Evolutionary conservation across 2,888 invertebrate genomes (phyloP), one percentile per base, ranked within the genome.

Genomic region (Acheta domesticus): DNA sequence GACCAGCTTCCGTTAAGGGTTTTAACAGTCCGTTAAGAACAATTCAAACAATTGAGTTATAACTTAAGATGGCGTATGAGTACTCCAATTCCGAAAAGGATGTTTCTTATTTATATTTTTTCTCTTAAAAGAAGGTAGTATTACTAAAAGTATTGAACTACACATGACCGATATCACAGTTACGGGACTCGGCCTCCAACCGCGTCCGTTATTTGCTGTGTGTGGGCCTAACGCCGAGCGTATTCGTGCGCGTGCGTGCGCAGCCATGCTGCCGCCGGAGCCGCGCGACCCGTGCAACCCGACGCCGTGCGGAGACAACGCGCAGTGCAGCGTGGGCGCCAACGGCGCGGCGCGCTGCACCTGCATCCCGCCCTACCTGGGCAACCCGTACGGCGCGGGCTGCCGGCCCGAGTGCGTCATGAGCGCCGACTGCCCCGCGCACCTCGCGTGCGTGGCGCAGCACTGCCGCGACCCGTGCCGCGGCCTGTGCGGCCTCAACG

Each of bases 291-390:
- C 93, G 1, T 96, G 96, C 85, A 91, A 88, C 83, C 93, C 94
- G 75, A 92, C 93, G 75, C 95, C 95, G 0, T 96, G 96, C 85
- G 96, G 94, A 21, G 93, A 93, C 84, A 96, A 96, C 85, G 92
- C 96, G 0, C 89, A 93, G 80, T 96, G 96, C 85, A 90, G 91
- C 0, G 62, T 62, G 62, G 91, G 91, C 49, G 88, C 90, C 3
- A 92, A 93, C 83, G 92, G 92, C 21, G 88, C 89, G 49, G 92
- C 93, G 0, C 91, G 92, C 83, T 96, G 96, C 86, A 89, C 90
- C n/a, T 96, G 96, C 85, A 94, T 96, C 84, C 94, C 95, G 80
- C 95, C 95, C 5, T 95, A 95, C 84, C 92, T 94, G 82, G 96
- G 96, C 12, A 94, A 96, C 88, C 95, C 96, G 8, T 96, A 95